phyloP scores from a whole-genome alignment of 1,140 invertebrate species.

The Bombus fervidus region DNA sequence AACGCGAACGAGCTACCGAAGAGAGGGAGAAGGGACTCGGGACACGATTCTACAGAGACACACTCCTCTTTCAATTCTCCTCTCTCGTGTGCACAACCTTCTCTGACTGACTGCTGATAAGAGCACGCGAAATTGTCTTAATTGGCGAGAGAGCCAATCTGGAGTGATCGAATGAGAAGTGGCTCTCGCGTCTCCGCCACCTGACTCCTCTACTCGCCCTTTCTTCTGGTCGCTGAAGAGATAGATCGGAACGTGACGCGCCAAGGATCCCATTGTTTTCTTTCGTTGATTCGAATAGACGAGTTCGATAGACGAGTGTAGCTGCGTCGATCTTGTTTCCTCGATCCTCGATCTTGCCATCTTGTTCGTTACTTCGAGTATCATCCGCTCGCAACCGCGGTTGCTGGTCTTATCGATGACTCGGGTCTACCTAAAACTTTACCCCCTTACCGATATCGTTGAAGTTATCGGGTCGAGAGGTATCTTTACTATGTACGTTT shows the following conservation, averaged over 20 bases:
- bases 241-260: conserved; percentile 40
- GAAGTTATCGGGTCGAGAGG: background rate
- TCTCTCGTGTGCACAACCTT: conserved; percentile 58
- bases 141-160: conserved; percentile 75
- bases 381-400: background rate
- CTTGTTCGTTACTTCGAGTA: conserved; percentile 28
- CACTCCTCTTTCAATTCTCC: conserved; percentile 68
- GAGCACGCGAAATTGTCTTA: conserved; percentile 77
- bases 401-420: background rate
- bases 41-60: conserved; percentile 55
- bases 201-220: conserved; percentile 47
- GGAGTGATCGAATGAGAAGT: conserved; percentile 63
- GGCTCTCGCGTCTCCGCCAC: conserved; percentile 52
- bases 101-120: conserved; percentile 70
- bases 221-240: conserved; percentile 49
- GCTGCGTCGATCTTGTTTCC: background rate
- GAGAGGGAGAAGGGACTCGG: conserved; percentile 14
- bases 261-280: conserved; percentile 63
- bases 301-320: conserved; percentile 27
- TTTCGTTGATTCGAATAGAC: conserved; percentile 28
- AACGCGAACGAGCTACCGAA: background rate
- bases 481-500: background rate
- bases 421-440: background rate
- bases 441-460: too few species aligned
- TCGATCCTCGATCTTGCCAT: background rate